Evolutionary conservation across 2,797 vertebrate species (phyloP).

Genomic region (Kryptopterus vitreolus): DNA sequence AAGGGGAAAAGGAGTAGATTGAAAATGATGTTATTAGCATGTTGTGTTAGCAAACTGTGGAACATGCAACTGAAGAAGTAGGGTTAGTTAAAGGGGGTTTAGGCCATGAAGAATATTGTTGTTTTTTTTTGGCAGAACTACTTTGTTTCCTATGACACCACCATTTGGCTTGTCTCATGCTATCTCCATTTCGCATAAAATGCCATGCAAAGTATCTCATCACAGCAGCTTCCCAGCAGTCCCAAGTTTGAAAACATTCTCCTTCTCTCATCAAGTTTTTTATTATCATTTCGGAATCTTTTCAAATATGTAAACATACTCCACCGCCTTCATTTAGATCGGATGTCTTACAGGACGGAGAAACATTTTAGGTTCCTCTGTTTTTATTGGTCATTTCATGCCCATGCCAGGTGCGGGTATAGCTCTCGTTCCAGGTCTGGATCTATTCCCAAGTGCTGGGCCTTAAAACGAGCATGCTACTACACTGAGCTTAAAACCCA

Average conservation of each 20-base stretch:
- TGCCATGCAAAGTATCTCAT: slow-evolving; percentile 66
- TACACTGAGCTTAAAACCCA: slow-evolving; percentile 65
- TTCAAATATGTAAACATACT: slow-evolving; percentile 58
- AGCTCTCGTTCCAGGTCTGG: slow-evolving; percentile 30
- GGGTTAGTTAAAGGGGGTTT: slow-evolving; percentile 22
- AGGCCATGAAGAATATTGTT: slow-evolving; percentile 55
- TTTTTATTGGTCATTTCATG: slow-evolving; percentile 57
- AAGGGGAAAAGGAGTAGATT: slow-evolving; percentile 45
- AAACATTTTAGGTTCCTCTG: slow-evolving; percentile 38
- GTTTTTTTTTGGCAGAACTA: slow-evolving; percentile 59
- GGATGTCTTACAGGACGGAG: slow-evolving; percentile 58
- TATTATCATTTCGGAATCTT: slow-evolving; percentile 46
- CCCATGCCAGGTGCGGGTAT: slow-evolving; percentile 58
- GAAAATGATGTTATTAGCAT: slow-evolving; percentile 52
- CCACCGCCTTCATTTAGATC: slow-evolving; percentile 68
- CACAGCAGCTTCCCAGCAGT: slow-evolving; percentile 59
- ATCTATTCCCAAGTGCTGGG: slow-evolving; percentile 46
- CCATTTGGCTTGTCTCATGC: slow-evolving; percentile 69
- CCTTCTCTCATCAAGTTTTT: slow-evolving; percentile 46
- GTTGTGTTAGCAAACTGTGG: slow-evolving; percentile 37
- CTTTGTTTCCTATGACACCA: slow-evolving; percentile 56
- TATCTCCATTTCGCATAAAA: slow-evolving; percentile 67
- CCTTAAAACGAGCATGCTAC: slow-evolving; percentile 45
- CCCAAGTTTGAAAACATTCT: slow-evolving; percentile 47
- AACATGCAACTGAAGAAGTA: slow-evolving; percentile 40